These are phyloP conservation scores for Girardinichthys multiradiatus DNA, from an alignment of 2,113 vertebrate species.

Conservation along the genomic window DNA sequence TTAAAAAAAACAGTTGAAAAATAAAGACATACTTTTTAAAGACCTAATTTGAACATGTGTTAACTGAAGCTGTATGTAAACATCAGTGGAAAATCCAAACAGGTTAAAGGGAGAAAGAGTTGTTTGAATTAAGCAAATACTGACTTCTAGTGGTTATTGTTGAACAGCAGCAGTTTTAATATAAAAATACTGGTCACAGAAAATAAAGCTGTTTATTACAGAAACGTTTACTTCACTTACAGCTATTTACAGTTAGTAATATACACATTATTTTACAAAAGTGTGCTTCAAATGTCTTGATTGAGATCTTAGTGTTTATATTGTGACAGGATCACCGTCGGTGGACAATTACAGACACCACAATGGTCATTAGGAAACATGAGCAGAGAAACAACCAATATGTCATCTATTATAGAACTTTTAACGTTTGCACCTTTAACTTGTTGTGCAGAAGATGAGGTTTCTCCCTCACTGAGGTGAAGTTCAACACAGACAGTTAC, in stretches of 20 bases:
- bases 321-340: background rate
- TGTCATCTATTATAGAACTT: no score
- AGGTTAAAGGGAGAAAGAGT: no score
- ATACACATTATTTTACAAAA: slow-evolving; percentile 46
- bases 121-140: no score
- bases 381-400: background rate
- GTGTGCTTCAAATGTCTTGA: slow-evolving; percentile 45
- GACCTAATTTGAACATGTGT: background rate
- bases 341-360: background rate
- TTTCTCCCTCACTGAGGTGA: slow-evolving; percentile 7
- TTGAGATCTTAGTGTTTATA: slow-evolving; percentile 7
- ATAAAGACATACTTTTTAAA: slow-evolving; percentile 35
- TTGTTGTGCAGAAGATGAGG: slow-evolving; percentile 39
- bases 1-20: slow-evolving; percentile 27
- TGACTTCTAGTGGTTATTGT: slow-evolving; percentile 12
- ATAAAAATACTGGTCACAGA: background rate
- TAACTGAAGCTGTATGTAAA: background rate
- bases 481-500: slow-evolving; percentile 1
- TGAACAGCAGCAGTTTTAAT: background rate
- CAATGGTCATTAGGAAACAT: background rate
- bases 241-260: background rate
- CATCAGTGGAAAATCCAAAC: no score
- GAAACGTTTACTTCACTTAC: background rate
- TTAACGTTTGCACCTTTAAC: no score
- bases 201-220: slow-evolving; percentile 29